phyloP scores from a whole-genome alignment of 2,797 vertebrate genomes.

The Molossus alvarezi region DNA sequence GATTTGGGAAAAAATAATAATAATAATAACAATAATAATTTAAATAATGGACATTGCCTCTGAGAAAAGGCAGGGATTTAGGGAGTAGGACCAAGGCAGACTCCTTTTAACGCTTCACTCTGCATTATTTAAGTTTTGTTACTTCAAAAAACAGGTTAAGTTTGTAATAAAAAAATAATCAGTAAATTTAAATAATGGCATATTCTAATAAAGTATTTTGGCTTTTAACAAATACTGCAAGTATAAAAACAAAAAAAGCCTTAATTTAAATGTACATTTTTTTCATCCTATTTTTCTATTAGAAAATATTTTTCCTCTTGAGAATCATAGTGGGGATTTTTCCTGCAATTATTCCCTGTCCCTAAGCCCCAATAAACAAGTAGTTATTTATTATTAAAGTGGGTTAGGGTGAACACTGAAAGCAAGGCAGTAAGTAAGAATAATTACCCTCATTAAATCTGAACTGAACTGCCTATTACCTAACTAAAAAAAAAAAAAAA shows the following conservation, averaged over 20 bases:
- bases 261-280: conserved; percentile 68
- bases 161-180: conserved; percentile 58
- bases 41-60: not conserved
- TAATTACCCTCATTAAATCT: conserved; percentile 71
- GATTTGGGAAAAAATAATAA: too few species aligned
- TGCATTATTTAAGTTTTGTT: conserved; percentile 34
- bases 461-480: conserved; percentile 57
- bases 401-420: conserved; percentile 45
- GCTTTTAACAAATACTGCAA: conserved; percentile 54
- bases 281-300: conserved; percentile 63
- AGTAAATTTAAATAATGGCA: conserved; percentile 65
- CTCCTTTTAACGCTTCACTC: conserved; percentile 21
- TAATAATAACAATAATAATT: too few species aligned
- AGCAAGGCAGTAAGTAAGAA: conserved; percentile 64
- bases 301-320: conserved; percentile 33
- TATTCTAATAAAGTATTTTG: conserved; percentile 53
- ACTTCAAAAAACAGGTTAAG: conserved; percentile 63
- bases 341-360: conserved; percentile 54
- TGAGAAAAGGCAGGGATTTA: not conserved
- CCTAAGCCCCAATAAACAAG: conserved; percentile 62
- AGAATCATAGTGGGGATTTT: conserved; percentile 38
- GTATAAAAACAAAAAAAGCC: conserved; percentile 2
- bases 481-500: conserved; percentile 42
- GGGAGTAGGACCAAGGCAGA: not conserved
- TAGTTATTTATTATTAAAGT: conserved; percentile 63